Percentiles rank a stretch among this genome's conserved stretches.
Conservation (phyloP, 2,888 invertebrate species). For the Scaptomyza tumidula region DNA sequence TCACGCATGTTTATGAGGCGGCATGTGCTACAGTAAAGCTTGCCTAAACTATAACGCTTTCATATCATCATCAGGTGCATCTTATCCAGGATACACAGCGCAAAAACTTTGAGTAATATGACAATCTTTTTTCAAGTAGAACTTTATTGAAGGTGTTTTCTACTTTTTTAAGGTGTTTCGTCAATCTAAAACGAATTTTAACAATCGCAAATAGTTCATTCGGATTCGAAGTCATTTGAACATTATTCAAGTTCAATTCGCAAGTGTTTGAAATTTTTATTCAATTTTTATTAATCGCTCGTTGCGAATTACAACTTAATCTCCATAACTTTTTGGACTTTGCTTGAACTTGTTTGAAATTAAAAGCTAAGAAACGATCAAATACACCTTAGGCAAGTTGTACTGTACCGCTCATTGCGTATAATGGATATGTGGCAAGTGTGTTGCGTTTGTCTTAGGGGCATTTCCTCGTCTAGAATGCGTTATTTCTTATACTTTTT, state of each 20-base stretch:
- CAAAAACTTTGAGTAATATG: not conserved
- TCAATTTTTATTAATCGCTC: too few species aligned
- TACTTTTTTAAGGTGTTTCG: too few species aligned
- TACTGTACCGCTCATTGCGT: conserved; percentile 34
- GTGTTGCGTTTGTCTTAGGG: conserved; percentile 46
- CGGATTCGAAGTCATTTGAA: too few species aligned
- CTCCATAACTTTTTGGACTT: not conserved
- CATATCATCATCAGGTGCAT: not conserved
- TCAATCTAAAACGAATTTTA: too few species aligned
- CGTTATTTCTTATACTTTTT: conserved; percentile 30
- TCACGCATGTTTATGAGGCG: conserved; percentile 74
- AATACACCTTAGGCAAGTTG: conserved; percentile 2
- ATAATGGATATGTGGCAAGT: conserved; percentile 50
- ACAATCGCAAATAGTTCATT: too few species aligned
- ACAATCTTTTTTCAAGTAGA: too few species aligned
- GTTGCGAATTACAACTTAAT: too few species aligned
- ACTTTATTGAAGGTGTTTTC: too few species aligned
- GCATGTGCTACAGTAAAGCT: conserved; percentile 42
- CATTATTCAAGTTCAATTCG: too few species aligned
- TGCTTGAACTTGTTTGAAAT: not conserved
- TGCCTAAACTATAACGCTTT: not conserved
- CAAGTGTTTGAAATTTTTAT: too few species aligned
- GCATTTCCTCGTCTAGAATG: conserved; percentile 58
- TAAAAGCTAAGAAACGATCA: not conserved
- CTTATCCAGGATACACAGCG: not conserved